phyloP scores from a whole-genome alignment of 2,888 invertebrate genomes.

The Macroteleia sp. region DNA sequence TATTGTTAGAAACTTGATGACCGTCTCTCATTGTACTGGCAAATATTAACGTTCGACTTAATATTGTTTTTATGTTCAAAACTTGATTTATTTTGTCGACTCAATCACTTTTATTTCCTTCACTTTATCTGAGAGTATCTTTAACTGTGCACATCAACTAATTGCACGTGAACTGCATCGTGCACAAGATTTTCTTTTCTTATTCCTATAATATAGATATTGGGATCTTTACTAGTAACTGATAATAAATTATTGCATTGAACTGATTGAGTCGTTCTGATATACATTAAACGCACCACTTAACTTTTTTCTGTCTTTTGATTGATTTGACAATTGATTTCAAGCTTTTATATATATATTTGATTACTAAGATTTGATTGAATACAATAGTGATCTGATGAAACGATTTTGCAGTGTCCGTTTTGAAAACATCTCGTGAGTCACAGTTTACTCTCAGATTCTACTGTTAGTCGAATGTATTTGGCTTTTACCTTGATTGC shows the following conservation, averaged over 20 bases:
- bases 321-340: constrained; percentile 3
- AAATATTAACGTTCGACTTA: constrained; percentile 75
- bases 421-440: constrained; percentile 49
- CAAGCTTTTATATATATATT: background rate
- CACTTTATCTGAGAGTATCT: constrained; percentile 67
- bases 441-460: constrained; percentile 68
- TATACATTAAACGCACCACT: constrained; percentile 1
- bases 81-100: constrained; percentile 23
- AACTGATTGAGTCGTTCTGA: background rate
- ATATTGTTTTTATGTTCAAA: constrained; percentile 73
- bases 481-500: constrained; percentile 84
- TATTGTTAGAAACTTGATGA: too few relatives aligned
- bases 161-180: constrained; percentile 52
- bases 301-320: background rate
- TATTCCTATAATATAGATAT: constrained; percentile 3
- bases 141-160: constrained; percentile 51
- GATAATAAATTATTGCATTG: background rate
- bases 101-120: constrained; percentile 51
- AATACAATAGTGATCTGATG: constrained; percentile 43
- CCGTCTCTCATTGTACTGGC: constrained; percentile 56
- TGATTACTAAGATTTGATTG: constrained; percentile 13
- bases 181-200: constrained; percentile 24
- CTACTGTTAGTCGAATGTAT: constrained; percentile 77
- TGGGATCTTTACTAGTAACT: constrained; percentile 5
- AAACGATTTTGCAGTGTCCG: constrained; percentile 33